These are phyloP conservation scores for Agrochola lota DNA, from an alignment of 2,888 invertebrate species.

Conservation along the genomic window DNA sequence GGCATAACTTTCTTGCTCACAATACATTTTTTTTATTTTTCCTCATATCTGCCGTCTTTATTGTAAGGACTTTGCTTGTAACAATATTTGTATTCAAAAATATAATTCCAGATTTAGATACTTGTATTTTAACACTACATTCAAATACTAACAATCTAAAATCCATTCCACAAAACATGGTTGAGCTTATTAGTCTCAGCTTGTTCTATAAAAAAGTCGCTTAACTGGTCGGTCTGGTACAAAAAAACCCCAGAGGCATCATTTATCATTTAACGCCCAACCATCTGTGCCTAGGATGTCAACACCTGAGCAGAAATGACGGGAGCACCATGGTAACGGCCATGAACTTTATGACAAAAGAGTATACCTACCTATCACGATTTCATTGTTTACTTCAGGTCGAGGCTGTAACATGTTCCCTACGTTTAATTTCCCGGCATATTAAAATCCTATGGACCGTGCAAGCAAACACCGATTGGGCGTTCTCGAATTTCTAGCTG, in stretches of 20 bases:
- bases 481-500: slow-evolving; percentile 19
- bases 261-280: no score
- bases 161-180: slow-evolving; percentile 7
- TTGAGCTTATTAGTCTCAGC: not conserved
- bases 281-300: not conserved
- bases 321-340: not conserved
- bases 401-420: not conserved
- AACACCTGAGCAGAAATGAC: not conserved
- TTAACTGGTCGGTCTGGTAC: slow-evolving; percentile 9
- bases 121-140: not conserved
- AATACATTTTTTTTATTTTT: not conserved
- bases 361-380: not conserved
- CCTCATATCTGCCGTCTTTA: not conserved
- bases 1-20: not conserved
- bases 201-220: slow-evolving; percentile 8
- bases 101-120: not conserved
- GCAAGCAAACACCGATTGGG: slow-evolving; percentile 25
- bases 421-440: not conserved
- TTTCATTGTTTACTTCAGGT: not conserved
- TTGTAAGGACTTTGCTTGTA: not conserved
- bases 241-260: not conserved
- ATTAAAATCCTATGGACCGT: slow-evolving; percentile 15
- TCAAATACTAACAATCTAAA: not conserved
- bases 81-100: not conserved
- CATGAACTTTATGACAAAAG: not conserved